A percentile compares a stretch with the other conserved stretches of the same genome.
Conservation (phyloP, 2,797 vertebrate species). For the Scarus forsteni region DNA sequence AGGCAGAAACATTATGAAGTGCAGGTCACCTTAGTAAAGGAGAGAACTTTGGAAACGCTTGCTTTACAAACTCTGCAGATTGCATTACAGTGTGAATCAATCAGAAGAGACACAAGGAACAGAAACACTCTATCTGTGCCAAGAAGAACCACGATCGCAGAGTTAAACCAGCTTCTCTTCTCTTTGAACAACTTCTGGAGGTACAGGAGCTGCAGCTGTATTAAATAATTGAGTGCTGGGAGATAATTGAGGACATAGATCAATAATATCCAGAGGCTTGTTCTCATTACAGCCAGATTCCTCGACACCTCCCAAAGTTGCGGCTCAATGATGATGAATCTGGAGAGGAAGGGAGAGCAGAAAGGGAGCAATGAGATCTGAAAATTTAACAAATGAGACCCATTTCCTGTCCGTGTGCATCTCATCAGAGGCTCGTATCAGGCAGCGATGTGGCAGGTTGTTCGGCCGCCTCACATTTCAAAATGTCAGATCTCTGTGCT, state of each 20-base stretch:
- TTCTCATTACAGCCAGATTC: constrained; percentile 76
- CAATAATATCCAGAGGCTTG: constrained; percentile 79
- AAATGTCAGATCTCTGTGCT: constrained; percentile 79
- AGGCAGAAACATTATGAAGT: constrained; percentile 11
- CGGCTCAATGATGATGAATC: constrained; percentile 76
- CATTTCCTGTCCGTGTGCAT: constrained; percentile 66
- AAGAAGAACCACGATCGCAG: constrained; percentile 49
- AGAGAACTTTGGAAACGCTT: constrained; percentile 43
- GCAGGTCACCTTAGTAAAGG: constrained; percentile 35
- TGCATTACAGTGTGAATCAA: constrained; percentile 56
- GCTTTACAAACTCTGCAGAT: constrained; percentile 49
- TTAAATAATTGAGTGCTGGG: constrained; percentile 79
- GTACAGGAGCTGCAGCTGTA: constrained; percentile 60
- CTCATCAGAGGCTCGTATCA: constrained; percentile 68
- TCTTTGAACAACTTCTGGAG: constrained; percentile 71
- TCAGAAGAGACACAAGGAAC: constrained; percentile 48
- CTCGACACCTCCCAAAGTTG: constrained; percentile 68
- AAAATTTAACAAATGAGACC: constrained; percentile 77
- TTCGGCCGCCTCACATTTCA: constrained; percentile 74
- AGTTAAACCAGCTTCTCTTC: constrained; percentile 53
- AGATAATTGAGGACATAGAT: constrained; percentile 82
- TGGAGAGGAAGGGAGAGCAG: constrained; percentile 53
- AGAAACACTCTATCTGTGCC: constrained; percentile 57
- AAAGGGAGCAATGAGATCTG: constrained; percentile 59
- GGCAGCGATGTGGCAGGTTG: constrained; percentile 74